These are phyloP conservation scores for Raphicerus campestris DNA, from an alignment of 2,113 vertebrate genomes.

Conservation along the genomic window DNA sequence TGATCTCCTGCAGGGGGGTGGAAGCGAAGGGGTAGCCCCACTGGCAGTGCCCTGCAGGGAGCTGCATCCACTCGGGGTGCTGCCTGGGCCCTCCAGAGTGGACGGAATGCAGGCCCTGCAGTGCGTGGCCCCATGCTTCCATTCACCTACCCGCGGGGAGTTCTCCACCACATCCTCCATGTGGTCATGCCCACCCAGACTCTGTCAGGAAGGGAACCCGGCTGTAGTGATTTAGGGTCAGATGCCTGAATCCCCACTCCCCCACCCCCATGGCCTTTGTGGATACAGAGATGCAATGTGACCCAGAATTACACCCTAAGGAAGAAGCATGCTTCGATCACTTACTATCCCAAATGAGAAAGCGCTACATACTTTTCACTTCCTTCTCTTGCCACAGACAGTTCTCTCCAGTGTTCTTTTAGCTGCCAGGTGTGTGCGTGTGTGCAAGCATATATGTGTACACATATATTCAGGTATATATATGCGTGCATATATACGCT, in stretches of 20 bases:
- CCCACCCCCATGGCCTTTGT: neutral
- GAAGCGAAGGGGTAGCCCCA: conserved; percentile 24
- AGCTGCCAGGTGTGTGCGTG: conserved; percentile 70
- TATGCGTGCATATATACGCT: conserved; percentile 73
- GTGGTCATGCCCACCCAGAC: neutral
- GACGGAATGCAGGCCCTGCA: conserved; percentile 83
- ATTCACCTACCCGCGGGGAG: conserved; percentile 81
- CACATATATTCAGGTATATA: conserved; percentile 61
- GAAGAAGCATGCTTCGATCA: conserved; percentile 60
- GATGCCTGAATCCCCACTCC: neutral
- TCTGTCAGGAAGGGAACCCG: neutral
- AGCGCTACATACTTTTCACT: conserved; percentile 71
- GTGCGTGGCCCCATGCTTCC: conserved; percentile 90
- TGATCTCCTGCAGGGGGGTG: conserved; percentile 82
- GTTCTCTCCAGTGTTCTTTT: conserved; percentile 67
- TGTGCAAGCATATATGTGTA: conserved; percentile 72
- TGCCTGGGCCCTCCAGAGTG: neutral
- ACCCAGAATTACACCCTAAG: neutral
- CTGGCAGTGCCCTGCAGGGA: conserved; percentile 57
- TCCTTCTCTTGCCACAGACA: conserved; percentile 68
- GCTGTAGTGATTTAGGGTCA: neutral
- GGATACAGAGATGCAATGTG: neutral
- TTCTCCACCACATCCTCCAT: conserved; percentile 81
- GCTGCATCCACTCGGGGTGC: conserved; percentile 48
- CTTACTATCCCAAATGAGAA: conserved; percentile 67